These are phyloP conservation scores for Urophycis tenuis DNA, from an alignment of 2,797 vertebrate species.

Conservation along the genomic window DNA sequence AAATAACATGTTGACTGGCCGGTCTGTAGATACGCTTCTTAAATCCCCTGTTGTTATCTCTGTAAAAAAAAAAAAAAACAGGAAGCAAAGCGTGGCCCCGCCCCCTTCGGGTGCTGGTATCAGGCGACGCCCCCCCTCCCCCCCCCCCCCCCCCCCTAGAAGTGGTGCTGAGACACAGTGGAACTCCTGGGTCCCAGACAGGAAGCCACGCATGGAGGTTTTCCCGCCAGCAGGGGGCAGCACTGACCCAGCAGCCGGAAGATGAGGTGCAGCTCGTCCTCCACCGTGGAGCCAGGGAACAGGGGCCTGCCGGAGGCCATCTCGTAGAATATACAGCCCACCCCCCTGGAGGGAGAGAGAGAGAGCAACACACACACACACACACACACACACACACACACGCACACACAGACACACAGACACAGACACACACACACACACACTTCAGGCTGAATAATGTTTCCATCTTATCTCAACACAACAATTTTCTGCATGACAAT, in stretches of 20 bases:
- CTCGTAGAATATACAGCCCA: conserved; percentile 76
- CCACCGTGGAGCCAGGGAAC: conserved; percentile 73
- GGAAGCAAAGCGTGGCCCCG: background rate
- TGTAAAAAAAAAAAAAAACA: background rate
- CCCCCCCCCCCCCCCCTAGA: background rate
- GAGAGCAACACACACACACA: background rate
- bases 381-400: background rate
- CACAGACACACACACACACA: background rate
- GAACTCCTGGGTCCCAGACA: conserved; percentile 17
- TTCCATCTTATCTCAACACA: background rate
- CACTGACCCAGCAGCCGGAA: conserved; percentile 71
- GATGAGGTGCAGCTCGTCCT: conserved; percentile 74
- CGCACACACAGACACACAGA: background rate
- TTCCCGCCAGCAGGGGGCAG: conserved; percentile 57
- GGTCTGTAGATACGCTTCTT: background rate
- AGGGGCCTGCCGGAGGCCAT: conserved; percentile 73
- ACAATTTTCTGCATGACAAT: background rate
- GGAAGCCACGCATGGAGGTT: conserved; percentile 22
- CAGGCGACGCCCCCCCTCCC: too few species aligned
- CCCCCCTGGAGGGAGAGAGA: conserved; percentile 59
- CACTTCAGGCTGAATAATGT: too few species aligned
- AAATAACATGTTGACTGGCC: background rate
- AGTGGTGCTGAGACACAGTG: background rate
- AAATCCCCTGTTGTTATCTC: too few species aligned
- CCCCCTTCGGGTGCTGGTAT: background rate